Base-by-base conservation (phyloP, 2,888 invertebrate species). In the Leptothorax acervorum region DNA sequence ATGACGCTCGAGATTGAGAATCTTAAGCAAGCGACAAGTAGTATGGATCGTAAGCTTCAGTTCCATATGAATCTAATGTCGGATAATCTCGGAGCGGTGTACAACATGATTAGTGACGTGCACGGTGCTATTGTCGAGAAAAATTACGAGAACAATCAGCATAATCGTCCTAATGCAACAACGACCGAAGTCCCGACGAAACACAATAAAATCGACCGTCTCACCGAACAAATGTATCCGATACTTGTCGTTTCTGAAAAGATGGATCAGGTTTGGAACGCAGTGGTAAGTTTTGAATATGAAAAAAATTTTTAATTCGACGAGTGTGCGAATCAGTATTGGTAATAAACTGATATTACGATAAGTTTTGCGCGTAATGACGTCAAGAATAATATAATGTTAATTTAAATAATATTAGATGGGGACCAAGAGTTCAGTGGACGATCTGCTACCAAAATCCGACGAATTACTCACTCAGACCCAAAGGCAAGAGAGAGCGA, bases 251-350 rank as follows among this genome's bases (percentile, higher is more conserved):
- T 98, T 0, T 97, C 98, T 0, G 98, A 98, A 93, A 98, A 98
- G 95, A 98, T 98, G 98, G 98, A 98, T 91, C 97, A 98, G 95
- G 98, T 98, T 4, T 98, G 98, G 98, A 97, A 98, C 93, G 98
- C 98, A 5, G 98, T 98, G 15, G 98, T 94, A 82, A 93, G 93
- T 88, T 48, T 57, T 18, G 1, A 71, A 48, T 45, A 23, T 55
- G 23, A 23, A 23, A 23, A 23, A 23, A 0, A 23, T 23, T 23
- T 23, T 23, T 23, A 23, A 75, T 63, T 35, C 45, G 31, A 2
- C 28, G 35, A 1, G 6, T 28, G 8, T 74, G 45, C 15, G 45
- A 53, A 73, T 60, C 11, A 12, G 1, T 51, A n/a, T 57, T 42
- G 15, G 2, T 28, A 57, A 9, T 3, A 39, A 55, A 6, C 15